phyloP scores from a whole-genome alignment of 1,140 invertebrate species.

The Drosophila sechellia region DNA sequence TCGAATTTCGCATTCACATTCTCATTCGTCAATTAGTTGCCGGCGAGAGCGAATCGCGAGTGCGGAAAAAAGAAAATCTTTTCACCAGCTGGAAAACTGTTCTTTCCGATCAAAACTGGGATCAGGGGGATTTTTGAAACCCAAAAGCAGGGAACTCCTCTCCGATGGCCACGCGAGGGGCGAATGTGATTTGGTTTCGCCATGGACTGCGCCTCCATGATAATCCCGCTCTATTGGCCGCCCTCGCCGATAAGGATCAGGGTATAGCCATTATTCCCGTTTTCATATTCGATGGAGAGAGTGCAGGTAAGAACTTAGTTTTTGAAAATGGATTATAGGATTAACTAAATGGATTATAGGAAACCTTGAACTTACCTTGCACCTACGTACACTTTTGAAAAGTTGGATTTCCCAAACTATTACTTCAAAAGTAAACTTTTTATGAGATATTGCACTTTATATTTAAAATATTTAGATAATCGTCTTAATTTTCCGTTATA shows the following conservation, averaged over 20 bases:
- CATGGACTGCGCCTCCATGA: conserved; percentile 91
- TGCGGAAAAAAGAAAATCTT: conserved; percentile 19
- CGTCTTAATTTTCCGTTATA: too few species aligned
- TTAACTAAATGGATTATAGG: too few species aligned
- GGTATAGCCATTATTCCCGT: conserved; percentile 86
- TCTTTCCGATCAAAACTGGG: not conserved
- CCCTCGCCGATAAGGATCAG: conserved; percentile 85
- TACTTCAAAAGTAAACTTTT: too few species aligned
- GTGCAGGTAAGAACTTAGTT: conserved; percentile 85
- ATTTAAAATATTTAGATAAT: too few species aligned
- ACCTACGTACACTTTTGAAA: not conserved
- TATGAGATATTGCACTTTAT: too few species aligned
- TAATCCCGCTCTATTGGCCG: conserved; percentile 89
- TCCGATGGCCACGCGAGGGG: conserved; percentile 41
- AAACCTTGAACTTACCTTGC: not conserved
- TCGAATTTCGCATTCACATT: conserved; percentile 16
- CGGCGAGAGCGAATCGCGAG: conserved; percentile 48
- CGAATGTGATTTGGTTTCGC: conserved; percentile 88
- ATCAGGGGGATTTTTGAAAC: not conserved
- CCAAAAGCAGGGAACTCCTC: not conserved
- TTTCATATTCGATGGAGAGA: conserved; percentile 91
- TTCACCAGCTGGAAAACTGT: not conserved
- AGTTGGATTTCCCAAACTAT: not conserved
- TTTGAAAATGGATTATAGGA: too few species aligned
- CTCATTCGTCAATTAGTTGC: conserved; percentile 61